Percentiles rank a stretch among this genome's conserved stretches.
phyloP scores from a whole-genome alignment of 1,140 invertebrate genomes.

The Oryzaephilus surinamensis region DNA sequence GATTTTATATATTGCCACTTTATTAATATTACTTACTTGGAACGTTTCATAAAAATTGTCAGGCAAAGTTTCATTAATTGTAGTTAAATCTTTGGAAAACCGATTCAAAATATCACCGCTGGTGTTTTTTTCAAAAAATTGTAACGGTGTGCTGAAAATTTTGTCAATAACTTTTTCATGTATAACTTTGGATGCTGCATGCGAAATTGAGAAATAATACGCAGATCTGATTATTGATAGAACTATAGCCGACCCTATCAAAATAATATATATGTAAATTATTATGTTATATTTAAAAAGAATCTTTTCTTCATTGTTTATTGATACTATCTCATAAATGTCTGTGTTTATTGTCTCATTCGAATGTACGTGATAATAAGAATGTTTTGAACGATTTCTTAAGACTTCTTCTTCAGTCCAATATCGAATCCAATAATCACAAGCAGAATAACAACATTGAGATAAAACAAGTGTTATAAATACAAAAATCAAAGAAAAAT shows the following conservation, averaged over 20 bases:
- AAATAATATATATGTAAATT: not conserved
- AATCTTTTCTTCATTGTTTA: not conserved
- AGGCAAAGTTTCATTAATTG: not conserved
- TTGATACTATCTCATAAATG: no score
- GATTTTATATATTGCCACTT: no score
- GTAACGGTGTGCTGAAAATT: not conserved
- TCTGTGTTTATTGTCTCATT: no score
- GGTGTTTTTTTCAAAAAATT: not conserved
- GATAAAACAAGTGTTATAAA: no score
- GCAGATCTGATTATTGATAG: not conserved
- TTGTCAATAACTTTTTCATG: not conserved
- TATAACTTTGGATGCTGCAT: not conserved
- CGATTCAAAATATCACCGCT: not conserved
- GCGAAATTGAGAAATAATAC: not conserved
- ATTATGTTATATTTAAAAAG: not conserved
- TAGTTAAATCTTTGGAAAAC: constrained; percentile 7
- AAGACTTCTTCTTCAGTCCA: no score
- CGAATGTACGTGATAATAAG: no score
- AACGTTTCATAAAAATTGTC: not conserved
- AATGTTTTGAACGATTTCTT: no score
- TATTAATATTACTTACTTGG: constrained; percentile 64
- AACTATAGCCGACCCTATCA: not conserved
- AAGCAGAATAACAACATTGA: no score
- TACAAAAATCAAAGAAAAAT: no score
- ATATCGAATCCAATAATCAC: no score